Evolutionary conservation across 2,113 vertebrate species (phyloP).

Genomic region (Peromyscus leucopus): DNA sequence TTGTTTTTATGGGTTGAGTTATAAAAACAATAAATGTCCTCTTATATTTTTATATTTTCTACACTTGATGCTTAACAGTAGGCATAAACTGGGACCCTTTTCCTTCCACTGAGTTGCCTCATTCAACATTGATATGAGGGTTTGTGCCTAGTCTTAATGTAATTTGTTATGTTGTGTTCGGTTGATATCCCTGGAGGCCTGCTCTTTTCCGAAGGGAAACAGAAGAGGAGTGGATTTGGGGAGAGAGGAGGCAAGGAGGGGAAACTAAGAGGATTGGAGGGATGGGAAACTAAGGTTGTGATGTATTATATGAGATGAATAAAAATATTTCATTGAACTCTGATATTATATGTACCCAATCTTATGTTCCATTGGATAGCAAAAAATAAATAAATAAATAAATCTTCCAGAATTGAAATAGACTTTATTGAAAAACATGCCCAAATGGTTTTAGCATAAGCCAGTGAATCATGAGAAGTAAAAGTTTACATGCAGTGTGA

Average conservation of each 20-base stretch:
- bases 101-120: background rate
- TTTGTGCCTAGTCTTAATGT: background rate
- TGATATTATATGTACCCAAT: background rate
- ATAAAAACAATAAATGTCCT: background rate
- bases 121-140: background rate
- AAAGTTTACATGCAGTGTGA: background rate
- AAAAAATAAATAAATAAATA: no score
- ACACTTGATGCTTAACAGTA: background rate
- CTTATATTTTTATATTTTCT: background rate
- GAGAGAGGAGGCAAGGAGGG: background rate
- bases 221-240: background rate
- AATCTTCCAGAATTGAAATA: background rate
- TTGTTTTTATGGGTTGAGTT: background rate
- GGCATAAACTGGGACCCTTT: background rate
- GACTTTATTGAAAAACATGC: background rate
- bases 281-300: background rate
- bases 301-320: background rate
- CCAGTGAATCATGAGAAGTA: background rate
- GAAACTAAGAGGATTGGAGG: background rate
- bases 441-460: background rate
- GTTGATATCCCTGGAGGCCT: background rate
- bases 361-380: background rate
- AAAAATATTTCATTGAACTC: background rate
- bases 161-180: background rate
- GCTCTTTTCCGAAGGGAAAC: background rate